Conservation (phyloP, 2,888 invertebrate genomes). For the Muschampia plurimacula region DNA sequence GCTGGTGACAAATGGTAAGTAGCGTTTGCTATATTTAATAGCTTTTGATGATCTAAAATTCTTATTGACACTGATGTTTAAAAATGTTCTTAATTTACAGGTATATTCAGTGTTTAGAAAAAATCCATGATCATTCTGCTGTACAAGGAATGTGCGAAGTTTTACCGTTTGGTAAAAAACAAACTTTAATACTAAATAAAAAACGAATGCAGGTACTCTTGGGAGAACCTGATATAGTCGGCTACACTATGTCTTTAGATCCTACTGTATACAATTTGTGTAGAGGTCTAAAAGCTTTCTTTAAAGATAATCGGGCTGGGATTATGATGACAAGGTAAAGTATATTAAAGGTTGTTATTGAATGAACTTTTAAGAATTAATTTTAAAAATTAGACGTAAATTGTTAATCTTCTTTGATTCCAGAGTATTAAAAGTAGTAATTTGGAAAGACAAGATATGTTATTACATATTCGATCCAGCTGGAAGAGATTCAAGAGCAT, state of each 20-base stretch:
- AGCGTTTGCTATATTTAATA: background rate
- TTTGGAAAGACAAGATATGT: slow-evolving; percentile 86
- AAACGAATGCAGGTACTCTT: slow-evolving; percentile 76
- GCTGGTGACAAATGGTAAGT: slow-evolving; percentile 81
- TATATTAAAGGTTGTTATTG: background rate
- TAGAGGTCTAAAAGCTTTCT: slow-evolving; percentile 84
- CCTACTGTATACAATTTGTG: slow-evolving; percentile 80
- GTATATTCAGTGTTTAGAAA: slow-evolving; percentile 74
- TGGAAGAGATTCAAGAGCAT: slow-evolving; percentile 82
- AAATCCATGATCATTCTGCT: slow-evolving; percentile 78
- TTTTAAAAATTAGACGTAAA: too few relatives aligned
- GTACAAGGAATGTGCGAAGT: slow-evolving; percentile 80
- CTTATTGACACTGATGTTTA: background rate
- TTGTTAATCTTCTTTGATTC: slow-evolving; percentile 13
- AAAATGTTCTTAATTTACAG: slow-evolving; percentile 49
- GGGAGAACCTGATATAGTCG: slow-evolving; percentile 78
- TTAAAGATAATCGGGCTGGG: slow-evolving; percentile 80
- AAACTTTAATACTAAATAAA: slow-evolving; percentile 66
- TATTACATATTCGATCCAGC: slow-evolving; percentile 88
- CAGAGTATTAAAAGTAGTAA: slow-evolving; percentile 78
- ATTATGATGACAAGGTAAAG: slow-evolving; percentile 70
- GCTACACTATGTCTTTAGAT: slow-evolving; percentile 77
- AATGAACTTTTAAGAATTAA: too few relatives aligned
- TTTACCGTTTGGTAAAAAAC: slow-evolving; percentile 76
- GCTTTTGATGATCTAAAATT: background rate